phyloP scores from a whole-genome alignment of 2,113 vertebrate species.

The Colius striatus region DNA sequence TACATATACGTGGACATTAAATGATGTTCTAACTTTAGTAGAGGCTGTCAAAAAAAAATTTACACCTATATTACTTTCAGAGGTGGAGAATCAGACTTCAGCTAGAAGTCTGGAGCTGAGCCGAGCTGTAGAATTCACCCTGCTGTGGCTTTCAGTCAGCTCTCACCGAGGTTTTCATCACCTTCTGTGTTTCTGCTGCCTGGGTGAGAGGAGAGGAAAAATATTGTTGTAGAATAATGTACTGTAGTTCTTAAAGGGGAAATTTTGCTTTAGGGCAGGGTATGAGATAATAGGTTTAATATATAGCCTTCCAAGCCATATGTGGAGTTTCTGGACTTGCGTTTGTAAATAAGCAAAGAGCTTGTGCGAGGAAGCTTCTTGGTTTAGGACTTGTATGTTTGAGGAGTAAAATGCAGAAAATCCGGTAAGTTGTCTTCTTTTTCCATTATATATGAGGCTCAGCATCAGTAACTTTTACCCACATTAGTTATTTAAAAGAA shows the following conservation, averaged over 20 bases:
- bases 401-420: background rate
- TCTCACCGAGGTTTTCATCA: background rate
- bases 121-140: background rate
- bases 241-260: background rate
- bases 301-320: background rate
- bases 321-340: background rate
- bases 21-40: background rate
- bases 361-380: background rate
- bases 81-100: background rate
- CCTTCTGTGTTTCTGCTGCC: background rate
- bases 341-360: background rate
- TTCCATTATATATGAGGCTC: background rate
- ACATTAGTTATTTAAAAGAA: background rate
- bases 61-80: background rate
- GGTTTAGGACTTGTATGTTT: background rate
- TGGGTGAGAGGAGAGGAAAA: background rate
- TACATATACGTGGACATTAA: background rate
- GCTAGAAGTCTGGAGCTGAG: background rate
- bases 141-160: background rate
- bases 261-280: background rate
- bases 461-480: background rate
- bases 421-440: background rate
- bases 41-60: background rate
- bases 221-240: background rate
- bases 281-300: background rate